Evolutionary conservation across 2,113 vertebrate species (phyloP).

Genomic region (Diglossa brunneiventris): DNA sequence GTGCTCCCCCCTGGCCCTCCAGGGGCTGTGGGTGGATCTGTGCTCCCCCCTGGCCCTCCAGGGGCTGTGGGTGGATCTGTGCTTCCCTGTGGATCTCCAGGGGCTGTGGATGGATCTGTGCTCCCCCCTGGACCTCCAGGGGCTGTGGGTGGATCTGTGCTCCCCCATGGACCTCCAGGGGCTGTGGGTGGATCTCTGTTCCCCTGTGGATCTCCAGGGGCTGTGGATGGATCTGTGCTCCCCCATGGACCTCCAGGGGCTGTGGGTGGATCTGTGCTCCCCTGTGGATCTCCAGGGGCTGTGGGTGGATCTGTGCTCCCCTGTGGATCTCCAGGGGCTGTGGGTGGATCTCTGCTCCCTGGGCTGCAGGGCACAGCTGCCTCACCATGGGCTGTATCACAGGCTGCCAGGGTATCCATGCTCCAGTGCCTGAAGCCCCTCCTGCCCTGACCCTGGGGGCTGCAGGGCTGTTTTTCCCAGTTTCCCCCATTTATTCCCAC

Average conservation of each 20-base stretch:
- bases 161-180: neutral
- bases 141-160: neutral
- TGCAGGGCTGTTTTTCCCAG: neutral
- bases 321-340: neutral
- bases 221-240: neutral
- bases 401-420: neutral
- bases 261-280: neutral
- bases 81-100: neutral
- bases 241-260: neutral
- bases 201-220: neutral
- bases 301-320: neutral
- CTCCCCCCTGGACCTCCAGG: neutral
- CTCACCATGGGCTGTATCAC: neutral
- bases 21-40: neutral
- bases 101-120: neutral
- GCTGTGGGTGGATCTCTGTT: neutral
- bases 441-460: neutral
- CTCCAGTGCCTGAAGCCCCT: neutral
- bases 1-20: neutral
- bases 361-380: neutral
- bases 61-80: neutral
- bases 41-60: neutral
- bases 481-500: neutral
- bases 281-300: neutral
- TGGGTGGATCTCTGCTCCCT: neutral